Evolutionary conservation across 2,797 vertebrate genomes (phyloP).

Genomic region (Myripristis murdjan): DNA sequence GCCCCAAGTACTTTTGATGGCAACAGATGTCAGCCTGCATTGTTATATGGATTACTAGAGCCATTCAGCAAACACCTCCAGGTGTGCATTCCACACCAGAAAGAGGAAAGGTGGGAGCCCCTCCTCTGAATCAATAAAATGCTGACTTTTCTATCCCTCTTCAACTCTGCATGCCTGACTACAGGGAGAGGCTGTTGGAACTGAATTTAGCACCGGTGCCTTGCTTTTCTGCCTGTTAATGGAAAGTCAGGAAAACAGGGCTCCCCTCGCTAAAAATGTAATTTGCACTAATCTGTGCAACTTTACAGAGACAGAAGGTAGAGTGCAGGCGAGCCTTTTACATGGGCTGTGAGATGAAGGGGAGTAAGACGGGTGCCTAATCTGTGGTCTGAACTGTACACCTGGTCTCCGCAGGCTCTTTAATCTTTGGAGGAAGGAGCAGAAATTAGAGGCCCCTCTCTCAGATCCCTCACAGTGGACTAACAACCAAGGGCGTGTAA

Average conservation of each 20-base stretch:
- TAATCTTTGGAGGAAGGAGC: conserved; percentile 81
- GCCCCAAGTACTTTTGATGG: conserved; percentile 59
- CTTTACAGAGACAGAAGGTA: conserved; percentile 16
- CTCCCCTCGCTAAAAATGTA: conserved; percentile 4
- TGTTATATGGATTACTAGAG: conserved; percentile 81
- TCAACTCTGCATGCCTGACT: conserved; percentile 42
- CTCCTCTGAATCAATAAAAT: conserved; percentile 74
- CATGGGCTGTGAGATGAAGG: conserved; percentile 44
- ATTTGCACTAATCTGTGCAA: background rate
- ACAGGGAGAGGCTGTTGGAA: conserved; percentile 20
- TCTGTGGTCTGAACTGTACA: conserved; percentile 72
- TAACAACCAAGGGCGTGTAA: conserved; percentile 47
- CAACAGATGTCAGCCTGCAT: conserved; percentile 80
- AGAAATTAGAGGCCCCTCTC: conserved; percentile 80
- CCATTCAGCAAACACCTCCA: conserved; percentile 83
- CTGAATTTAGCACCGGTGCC: conserved; percentile 29
- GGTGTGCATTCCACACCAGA: conserved; percentile 84
- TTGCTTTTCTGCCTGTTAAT: background rate
- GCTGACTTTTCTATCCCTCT: conserved; percentile 39
- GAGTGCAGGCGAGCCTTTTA: conserved; percentile 20
- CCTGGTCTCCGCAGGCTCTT: conserved; percentile 79
- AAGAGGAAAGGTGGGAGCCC: conserved; percentile 65
- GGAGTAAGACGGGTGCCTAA: conserved; percentile 45
- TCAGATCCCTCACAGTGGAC: conserved; percentile 56
- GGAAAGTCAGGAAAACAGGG: conserved; percentile 6